These are phyloP conservation scores for Diuraphis noxia DNA, from an alignment of 1,140 invertebrate species.

Conservation along the genomic window DNA sequence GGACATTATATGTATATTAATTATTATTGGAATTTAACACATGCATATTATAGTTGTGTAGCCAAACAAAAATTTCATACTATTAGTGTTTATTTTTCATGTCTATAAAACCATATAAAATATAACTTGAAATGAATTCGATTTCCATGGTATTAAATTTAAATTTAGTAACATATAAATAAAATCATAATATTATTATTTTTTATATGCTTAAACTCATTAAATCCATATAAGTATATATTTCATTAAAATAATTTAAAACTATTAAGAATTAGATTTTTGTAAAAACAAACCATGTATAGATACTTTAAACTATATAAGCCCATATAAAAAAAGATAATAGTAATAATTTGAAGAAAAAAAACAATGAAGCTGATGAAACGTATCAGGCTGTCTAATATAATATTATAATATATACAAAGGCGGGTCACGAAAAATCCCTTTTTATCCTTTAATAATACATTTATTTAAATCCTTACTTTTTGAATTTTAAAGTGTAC, in stretches of 20 bases:
- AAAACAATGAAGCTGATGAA: background rate
- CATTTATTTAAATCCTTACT: background rate
- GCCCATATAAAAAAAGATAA: background rate
- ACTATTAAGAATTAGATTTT: background rate
- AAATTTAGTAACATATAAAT: background rate
- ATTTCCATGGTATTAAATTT: background rate
- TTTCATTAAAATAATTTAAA: background rate
- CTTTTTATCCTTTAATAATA: background rate
- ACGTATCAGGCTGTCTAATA: background rate
- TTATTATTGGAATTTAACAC: background rate
- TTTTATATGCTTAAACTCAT: no score
- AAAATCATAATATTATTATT: no score
- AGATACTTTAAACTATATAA: background rate
- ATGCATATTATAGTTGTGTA: background rate
- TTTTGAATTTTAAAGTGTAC: background rate
- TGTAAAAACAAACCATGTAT: background rate
- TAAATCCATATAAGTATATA: no score
- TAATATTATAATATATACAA: background rate
- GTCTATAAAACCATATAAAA: background rate
- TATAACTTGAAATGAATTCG: background rate
- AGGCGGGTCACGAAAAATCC: background rate
- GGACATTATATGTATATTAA: background rate
- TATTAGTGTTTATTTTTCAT: background rate
- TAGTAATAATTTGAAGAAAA: background rate
- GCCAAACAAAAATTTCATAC: background rate